A percentile compares a stretch with the other conserved stretches of the same genome.
Evolutionary conservation across 2,888 invertebrate genomes (phyloP).

Genomic region (Meiosimyza decipiens): DNA sequence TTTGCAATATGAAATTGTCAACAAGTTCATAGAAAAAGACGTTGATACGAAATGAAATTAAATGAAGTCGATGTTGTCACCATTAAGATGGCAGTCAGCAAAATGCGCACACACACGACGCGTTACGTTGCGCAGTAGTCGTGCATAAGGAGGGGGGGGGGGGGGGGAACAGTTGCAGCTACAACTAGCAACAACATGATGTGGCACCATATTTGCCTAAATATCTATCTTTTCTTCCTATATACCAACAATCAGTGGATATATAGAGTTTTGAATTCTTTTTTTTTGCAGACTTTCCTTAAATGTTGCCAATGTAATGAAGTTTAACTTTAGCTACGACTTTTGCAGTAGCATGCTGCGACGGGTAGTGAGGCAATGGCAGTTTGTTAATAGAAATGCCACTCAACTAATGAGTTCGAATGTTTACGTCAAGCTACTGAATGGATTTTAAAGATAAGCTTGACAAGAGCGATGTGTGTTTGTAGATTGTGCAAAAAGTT

Average conservation of each 20-base stretch:
- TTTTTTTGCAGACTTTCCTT: constrained; percentile 9
- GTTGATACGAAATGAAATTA: constrained; percentile 49
- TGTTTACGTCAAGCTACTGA: constrained; percentile 57
- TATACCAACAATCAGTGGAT: constrained; percentile 33
- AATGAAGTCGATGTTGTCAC: constrained; percentile 60
- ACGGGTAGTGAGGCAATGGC: neutral
- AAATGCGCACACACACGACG: constrained; percentile 39
- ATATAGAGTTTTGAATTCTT: constrained; percentile 21
- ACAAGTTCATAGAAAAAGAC: constrained; percentile 54
- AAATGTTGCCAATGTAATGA: constrained; percentile 6
- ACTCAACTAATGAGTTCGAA: constrained; percentile 62
- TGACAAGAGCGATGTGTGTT: too few species aligned
- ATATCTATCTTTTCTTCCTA: too few species aligned
- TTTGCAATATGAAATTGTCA: constrained; percentile 59
- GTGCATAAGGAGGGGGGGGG: neutral
- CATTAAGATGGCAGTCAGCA: constrained; percentile 45
- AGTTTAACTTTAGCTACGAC: too few species aligned
- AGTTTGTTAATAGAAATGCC: constrained; percentile 47
- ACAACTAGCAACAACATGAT: neutral
- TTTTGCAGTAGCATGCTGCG: neutral
- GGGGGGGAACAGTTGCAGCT: neutral
- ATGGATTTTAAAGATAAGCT: constrained; percentile 52
- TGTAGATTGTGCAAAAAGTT: too few species aligned
- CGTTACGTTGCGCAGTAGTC: constrained; percentile 47
- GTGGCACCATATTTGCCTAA: too few species aligned